Evolutionary conservation across 2,113 vertebrate genomes (phyloP), one percentile per base, ranked within the genome.

Genomic region (Periophthalmodon schlosseri): DNA sequence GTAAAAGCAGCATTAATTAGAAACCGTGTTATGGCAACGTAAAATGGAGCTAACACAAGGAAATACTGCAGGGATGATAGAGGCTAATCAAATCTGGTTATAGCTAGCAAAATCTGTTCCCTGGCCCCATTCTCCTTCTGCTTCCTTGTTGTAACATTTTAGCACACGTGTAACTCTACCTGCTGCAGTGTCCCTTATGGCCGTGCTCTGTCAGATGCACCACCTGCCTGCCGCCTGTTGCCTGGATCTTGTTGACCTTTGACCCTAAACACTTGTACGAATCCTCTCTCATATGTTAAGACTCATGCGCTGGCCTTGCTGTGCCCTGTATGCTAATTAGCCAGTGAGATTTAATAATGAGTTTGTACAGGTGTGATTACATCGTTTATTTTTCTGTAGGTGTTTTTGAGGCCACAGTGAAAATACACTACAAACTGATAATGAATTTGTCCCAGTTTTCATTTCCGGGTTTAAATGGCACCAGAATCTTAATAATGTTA

Each of bases 1-100:
- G 72, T 89, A 72, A 84, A 84, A 84, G 70, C 75, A 14, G 18
- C 69, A 68, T 80, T 87, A 84, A 81, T 87, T 82, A 84, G 34
- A 74, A 75, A 15, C 33, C 44, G 47, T 64, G 69, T 82, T 82
- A 72, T 69, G 33, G 77, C 63, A 60, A 50, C 72, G 76, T 87
- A 67, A 80, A 72, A 75, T 15, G 57, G 12, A 39, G 36, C 36
- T 72, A 12, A 71, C 21, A 72, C 50, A 58, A 28, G 65, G 20
- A 61, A 79, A 79, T 69, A 60, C 68, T 52, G 69, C 72, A 60
- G 49, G 23, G 44, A 74, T 78, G 76, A 81, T 79, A 75, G 14
- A 15, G n/a, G 15, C 16, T 69, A 70, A 86, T 76, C 66, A 84
- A 73, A 74, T 73, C 36, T 66, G 21, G 36, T 72, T n/a, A 47